Percentiles rank a stretch among this genome's conserved stretches.
These are phyloP conservation scores for Mystacides longicornis DNA, from an alignment of 2,888 invertebrate species.

Conservation along the genomic window DNA sequence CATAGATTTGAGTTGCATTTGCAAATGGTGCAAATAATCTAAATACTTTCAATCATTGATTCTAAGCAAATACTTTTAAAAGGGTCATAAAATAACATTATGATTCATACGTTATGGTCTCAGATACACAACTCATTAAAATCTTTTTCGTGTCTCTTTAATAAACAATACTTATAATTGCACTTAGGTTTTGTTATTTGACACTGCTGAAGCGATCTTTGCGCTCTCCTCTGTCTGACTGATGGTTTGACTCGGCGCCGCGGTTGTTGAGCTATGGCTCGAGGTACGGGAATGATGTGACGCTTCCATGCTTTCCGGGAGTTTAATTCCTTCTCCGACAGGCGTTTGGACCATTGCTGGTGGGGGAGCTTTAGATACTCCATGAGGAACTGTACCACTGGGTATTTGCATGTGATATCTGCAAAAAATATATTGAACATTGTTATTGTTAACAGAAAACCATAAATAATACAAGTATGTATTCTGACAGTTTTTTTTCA, in stretches of 20 bases:
- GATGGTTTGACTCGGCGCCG: slow-evolving; percentile 8
- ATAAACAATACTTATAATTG: slow-evolving; percentile 16
- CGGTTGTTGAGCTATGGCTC: slow-evolving; percentile 42
- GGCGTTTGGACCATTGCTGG: slow-evolving; percentile 63
- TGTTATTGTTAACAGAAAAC: neutral
- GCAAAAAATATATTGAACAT: slow-evolving; percentile 8
- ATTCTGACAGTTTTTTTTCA: neutral
- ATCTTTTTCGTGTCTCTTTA: neutral
- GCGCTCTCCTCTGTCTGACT: neutral
- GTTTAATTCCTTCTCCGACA: slow-evolving; percentile 40
- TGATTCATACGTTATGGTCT: no score
- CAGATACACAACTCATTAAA: no score
- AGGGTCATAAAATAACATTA: neutral
- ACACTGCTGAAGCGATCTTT: neutral
- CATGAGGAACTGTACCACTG: slow-evolving; percentile 48
- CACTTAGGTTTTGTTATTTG: slow-evolving; percentile 23
- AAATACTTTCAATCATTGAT: no score
- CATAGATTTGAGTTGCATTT: neutral
- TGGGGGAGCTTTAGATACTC: slow-evolving; percentile 57
- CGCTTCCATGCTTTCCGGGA: slow-evolving; percentile 31
- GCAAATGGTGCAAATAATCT: neutral
- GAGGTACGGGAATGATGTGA: slow-evolving; percentile 57
- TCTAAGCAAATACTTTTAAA: neutral
- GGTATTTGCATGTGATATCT: slow-evolving; percentile 77
- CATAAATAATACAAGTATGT: neutral